These are phyloP conservation scores for Podarcis raffonei DNA, from an alignment of 2,113 vertebrate genomes.

Conservation along the genomic window DNA sequence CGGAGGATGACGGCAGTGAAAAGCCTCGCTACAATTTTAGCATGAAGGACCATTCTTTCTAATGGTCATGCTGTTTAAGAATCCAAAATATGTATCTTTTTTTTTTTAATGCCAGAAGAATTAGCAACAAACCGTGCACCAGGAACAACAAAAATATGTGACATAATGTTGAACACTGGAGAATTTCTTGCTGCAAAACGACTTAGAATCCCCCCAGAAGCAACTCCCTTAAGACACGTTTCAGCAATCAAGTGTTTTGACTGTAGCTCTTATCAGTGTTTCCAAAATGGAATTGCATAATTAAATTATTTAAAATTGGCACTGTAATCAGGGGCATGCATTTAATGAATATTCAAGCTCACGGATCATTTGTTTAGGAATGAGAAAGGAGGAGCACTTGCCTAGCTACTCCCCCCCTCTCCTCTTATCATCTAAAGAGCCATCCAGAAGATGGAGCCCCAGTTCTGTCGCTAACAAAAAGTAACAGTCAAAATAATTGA, in stretches of 20 bases:
- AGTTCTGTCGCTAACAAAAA: conserved; percentile 71
- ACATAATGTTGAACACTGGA: background rate
- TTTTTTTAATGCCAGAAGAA: background rate
- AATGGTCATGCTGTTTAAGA: background rate
- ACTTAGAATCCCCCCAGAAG: conserved; percentile 40
- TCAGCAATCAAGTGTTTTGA: conserved; percentile 66
- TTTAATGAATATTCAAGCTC: conserved; percentile 76
- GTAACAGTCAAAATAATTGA: background rate
- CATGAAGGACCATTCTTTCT: background rate
- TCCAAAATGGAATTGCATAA: conserved; percentile 69
- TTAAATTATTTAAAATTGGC: conserved; percentile 66
- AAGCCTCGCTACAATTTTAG: background rate
- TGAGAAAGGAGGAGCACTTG: conserved; percentile 31
- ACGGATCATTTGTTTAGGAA: conserved; percentile 53
- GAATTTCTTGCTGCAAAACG: background rate
- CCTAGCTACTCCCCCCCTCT: conserved; percentile 53
- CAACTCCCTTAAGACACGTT: conserved; percentile 53
- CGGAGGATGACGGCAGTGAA: too few relatives aligned
- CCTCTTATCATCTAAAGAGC: conserved; percentile 60
- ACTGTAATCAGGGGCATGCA: conserved; percentile 65
- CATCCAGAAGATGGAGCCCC: conserved; percentile 78
- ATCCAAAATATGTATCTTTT: background rate
- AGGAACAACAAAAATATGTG: background rate
- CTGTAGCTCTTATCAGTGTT: conserved; percentile 58
- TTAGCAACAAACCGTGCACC: background rate